Evolutionary conservation across 2,113 vertebrate genomes (phyloP).

Genomic region (Empidonax alnorum): DNA sequence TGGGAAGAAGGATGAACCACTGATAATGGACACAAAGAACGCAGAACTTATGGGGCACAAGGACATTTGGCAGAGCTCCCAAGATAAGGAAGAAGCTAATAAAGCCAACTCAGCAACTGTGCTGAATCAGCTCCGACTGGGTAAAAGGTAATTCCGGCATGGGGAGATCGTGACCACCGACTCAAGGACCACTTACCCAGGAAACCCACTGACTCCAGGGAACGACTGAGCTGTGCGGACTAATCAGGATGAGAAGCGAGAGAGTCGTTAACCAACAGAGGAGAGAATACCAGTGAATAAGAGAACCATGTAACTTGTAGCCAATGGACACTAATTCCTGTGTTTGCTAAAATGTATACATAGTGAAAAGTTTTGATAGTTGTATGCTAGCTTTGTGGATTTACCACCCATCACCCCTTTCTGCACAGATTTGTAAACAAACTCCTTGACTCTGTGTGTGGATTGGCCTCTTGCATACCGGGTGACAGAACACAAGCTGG

Average conservation of each 20-base stretch:
- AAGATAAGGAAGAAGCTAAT: neutral
- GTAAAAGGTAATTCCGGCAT: neutral
- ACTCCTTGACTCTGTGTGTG: neutral
- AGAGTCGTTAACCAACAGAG: neutral
- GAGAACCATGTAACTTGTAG: neutral
- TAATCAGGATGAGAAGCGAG: neutral
- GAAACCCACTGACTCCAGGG: neutral
- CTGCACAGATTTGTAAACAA: neutral
- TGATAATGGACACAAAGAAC: neutral
- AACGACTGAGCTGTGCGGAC: neutral
- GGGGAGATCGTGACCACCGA: neutral
- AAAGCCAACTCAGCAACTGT: neutral
- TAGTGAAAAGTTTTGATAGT: neutral
- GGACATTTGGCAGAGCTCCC: neutral
- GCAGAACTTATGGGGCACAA: neutral
- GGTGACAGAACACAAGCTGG: neutral
- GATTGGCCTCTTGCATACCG: neutral
- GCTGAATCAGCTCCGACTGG: neutral
- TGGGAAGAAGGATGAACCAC: too few relatives aligned
- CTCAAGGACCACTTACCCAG: neutral
- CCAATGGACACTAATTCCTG: neutral
- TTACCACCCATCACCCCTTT: neutral
- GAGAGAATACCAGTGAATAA: neutral
- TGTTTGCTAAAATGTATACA: neutral
- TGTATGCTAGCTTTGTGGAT: neutral